Base-by-base conservation (phyloP, 2,113 vertebrate species). In the Scolopax mira region DNA sequence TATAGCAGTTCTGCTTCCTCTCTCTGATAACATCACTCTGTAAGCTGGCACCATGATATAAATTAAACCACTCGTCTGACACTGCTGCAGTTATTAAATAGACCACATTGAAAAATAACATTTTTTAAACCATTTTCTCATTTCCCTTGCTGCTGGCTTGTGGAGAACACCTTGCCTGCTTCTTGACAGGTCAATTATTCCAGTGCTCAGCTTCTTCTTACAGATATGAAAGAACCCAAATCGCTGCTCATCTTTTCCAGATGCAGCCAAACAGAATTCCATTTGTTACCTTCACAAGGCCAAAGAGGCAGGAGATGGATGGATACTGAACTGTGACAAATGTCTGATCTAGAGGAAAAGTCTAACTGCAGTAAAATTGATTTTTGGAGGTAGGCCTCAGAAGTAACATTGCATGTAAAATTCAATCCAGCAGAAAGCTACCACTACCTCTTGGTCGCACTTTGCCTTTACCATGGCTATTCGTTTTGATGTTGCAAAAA, bases 131-230 rank as follows among this genome's bases (percentile, higher is more conserved):
- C 84, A 61, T 93, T 96, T 98, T 98, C 98, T 98, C 98, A 98
- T 98, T 99, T 98, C 97, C 96, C 96, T 97, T 96, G 95, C 96
- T 96, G 95, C 97, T 97, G 97, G 90, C 96, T 97, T 97, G 95
- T 90, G 71, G 96, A 97, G 97, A 94, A 97, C 96, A 96, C 97
- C 92, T 92, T 94, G 94, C 97, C 97, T 96, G 97, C 97, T 98
- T 98, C 96, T 98, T 98, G 98, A 99, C 98, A 99, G 98, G 98
- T 99, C 99, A 99, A 98, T 99, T 99, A 99, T 98, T 98, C 96
- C 97, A 94, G 79, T 82, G 95, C 88, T 98, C 97, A 98, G 97
- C 96, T 97, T 96, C 98, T 98, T 97, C 97, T 98, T 97, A 97
- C 72, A 94, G 97, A 97, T 96, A 95, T 93, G 97, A 97, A 96